These are phyloP conservation scores for Euwallacea similis DNA, from an alignment of 1,140 invertebrate genomes.

Conservation along the genomic window DNA sequence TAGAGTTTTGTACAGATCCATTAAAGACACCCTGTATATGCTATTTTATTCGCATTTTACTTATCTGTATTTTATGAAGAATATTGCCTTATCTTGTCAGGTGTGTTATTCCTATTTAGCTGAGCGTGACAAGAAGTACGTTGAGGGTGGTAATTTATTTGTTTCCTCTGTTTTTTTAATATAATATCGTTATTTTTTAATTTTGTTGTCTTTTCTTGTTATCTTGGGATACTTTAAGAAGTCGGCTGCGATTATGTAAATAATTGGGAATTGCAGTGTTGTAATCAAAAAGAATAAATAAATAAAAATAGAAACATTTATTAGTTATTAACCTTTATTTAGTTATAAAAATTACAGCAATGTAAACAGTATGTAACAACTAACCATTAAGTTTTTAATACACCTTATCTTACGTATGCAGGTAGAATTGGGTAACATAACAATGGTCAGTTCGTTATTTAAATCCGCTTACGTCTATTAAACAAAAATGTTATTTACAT, in stretches of 20 bases:
- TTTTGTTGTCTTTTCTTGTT: too few relatives aligned
- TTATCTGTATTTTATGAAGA: too few relatives aligned
- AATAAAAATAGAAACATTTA: background rate
- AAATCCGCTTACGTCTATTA: background rate
- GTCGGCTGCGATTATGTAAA: background rate
- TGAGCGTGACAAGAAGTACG: too few relatives aligned
- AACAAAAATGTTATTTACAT: background rate
- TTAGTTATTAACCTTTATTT: constrained; percentile 10
- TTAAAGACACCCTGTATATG: too few relatives aligned
- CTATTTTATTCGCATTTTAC: too few relatives aligned
- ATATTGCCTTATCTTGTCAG: too few relatives aligned
- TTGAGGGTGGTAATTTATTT: too few relatives aligned
- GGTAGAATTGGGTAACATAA: constrained; percentile 41
- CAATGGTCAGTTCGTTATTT: constrained; percentile 15
- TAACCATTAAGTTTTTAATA: background rate
- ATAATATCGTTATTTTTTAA: too few relatives aligned
- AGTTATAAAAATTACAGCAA: constrained; percentile 14
- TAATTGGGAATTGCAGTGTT: background rate
- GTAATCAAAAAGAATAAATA: background rate
- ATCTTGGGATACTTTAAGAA: too few relatives aligned
- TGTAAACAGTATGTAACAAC: constrained; percentile 25
- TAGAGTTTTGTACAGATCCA: too few relatives aligned
- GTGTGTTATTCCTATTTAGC: too few relatives aligned
- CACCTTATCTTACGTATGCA: constrained; percentile 17
- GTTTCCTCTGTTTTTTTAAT: too few relatives aligned